These are phyloP conservation scores for Ectemnius cavifrons DNA, from an alignment of 2,888 invertebrate species.

Conservation along the genomic window DNA sequence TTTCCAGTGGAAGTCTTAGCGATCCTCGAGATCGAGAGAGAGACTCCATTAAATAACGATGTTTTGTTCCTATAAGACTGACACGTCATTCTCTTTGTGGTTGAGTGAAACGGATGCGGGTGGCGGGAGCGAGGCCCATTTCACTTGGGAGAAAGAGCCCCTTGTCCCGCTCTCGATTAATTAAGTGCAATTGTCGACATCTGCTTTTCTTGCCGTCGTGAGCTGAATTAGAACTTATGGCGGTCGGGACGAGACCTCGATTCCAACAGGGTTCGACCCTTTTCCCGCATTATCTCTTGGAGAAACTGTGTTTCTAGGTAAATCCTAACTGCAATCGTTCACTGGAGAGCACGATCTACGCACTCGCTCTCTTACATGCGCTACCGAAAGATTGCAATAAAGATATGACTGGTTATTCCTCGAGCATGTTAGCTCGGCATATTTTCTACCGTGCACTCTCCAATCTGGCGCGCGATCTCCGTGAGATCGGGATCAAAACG, in stretches of 20 bases:
- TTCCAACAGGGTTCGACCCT: conserved; percentile 16
- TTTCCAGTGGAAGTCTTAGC: conserved; percentile 17
- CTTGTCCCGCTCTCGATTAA: conserved; percentile 57
- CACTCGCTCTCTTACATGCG: neutral
- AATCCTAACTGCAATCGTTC: conserved; percentile 29
- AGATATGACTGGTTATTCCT: neutral
- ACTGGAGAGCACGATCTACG: neutral
- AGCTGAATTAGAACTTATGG: conserved; percentile 68
- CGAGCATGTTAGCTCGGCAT: neutral
- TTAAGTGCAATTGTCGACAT: conserved; percentile 69
- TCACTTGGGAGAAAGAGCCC: conserved; percentile 29
- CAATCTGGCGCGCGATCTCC: neutral
- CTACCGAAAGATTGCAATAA: conserved; percentile 3
- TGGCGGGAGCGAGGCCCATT: too few relatives aligned
- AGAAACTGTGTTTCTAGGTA: conserved; percentile 38
- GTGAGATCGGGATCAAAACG: neutral
- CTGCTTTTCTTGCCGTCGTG: conserved; percentile 59
- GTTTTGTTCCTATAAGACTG: neutral
- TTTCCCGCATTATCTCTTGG: conserved; percentile 33
- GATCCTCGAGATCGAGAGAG: neutral
- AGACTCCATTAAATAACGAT: neutral
- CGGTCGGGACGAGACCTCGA: conserved; percentile 40
- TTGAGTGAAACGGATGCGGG: conserved; percentile 6
- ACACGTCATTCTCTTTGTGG: conserved; percentile 13
- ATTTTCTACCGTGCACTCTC: neutral